Conservation (phyloP, 2,888 invertebrate species). For the Ochropleura plecta region DNA sequence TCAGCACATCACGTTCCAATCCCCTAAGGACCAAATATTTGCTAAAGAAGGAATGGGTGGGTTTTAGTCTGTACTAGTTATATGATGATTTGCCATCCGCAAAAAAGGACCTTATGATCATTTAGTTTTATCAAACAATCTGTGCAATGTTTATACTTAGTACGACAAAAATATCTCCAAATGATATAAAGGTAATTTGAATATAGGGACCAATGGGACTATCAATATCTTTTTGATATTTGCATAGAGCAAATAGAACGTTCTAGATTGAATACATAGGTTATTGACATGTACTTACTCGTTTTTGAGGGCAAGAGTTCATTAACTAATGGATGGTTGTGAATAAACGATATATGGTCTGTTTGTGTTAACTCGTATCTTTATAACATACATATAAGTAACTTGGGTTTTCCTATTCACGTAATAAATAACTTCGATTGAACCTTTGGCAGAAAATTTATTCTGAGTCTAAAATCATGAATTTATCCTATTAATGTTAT, state of each 20-base stretch:
- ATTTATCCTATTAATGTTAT: too few species aligned
- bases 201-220: not conserved
- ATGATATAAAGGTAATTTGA: not conserved
- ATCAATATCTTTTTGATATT: slow-evolving; percentile 2
- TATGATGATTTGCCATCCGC: too few species aligned
- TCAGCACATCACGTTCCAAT: too few species aligned
- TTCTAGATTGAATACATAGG: slow-evolving; percentile 1
- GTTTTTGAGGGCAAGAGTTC: not conserved
- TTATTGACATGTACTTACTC: not conserved
- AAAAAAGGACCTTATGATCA: too few species aligned
- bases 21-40: too few species aligned
- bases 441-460: not conserved
- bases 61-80: too few species aligned
- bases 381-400: not conserved
- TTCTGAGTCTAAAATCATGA: too few species aligned
- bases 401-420: not conserved
- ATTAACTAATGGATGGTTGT: not conserved
- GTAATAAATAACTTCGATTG: not conserved
- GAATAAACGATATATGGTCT: not conserved
- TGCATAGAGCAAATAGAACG: not conserved
- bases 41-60: too few species aligned
- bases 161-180: not conserved
- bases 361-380: not conserved
- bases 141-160: not conserved
- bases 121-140: too few species aligned